Base-by-base conservation (phyloP, 2,797 vertebrate species). In the Psittacula echo region DNA sequence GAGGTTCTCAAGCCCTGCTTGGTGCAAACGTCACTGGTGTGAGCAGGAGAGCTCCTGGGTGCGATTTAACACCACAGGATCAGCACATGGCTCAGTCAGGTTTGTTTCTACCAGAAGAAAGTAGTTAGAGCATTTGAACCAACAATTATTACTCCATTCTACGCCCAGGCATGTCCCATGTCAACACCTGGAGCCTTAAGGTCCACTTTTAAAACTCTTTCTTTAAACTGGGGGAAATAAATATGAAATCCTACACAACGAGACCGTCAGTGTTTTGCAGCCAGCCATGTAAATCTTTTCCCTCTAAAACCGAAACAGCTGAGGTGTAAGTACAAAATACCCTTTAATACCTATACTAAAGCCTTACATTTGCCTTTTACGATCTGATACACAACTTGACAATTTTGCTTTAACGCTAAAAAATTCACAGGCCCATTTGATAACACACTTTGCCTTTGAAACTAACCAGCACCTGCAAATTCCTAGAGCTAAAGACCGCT, bases 21-120 rank as follows among this genome's bases (percentile, higher is more conserved):
- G 7, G 29, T 11, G 44, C 2, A 9, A 45, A 22, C 0, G 2
- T 12, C 32, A 5, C 10, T 1, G 1, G 48, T 3, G 11, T 1
- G 22, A n/a, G 37, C 42, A 7, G 37, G 10, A 37, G 27, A 60
- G 41, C 74, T 47, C 27, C 45, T 5, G 51, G 45, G 7, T 1
- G 1, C 1, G 7, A 26, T 14, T 1, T 1, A 13, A 13, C 0
- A 7, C 29, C 7, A 0, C 23, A 39, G 12, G 30, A 21, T 9
- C 3, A 1, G 34, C 29, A 8, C 8, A 16, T 3, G 0, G 21
- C 14, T 34, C 48, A 2, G 9, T 5, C 42, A 14, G 8, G 26
- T 9, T 8, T 2, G 11, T 3, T 58, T 13, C 39, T 23, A 30
- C 7, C 4, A 1, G 17, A 7, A 27, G 2, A 29, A 1, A 34